Conservation (phyloP, 2,888 invertebrate species). For the Gandaritis pyraliata region DNA sequence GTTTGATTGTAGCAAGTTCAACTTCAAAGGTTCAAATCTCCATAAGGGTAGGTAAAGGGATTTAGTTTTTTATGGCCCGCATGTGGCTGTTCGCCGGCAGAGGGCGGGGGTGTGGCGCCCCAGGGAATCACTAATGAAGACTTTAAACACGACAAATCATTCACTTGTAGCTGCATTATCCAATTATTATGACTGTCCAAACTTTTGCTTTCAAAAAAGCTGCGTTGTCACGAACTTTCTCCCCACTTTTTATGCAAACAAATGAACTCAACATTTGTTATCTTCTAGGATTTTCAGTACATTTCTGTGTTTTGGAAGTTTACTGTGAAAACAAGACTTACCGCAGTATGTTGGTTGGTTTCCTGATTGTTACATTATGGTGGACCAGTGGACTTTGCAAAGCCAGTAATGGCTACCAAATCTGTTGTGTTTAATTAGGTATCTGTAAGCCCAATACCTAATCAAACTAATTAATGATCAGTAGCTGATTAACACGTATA, state of each 20-base stretch:
- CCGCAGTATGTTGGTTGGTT: neutral
- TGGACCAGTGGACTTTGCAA: neutral
- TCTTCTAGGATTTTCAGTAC: too few relatives aligned
- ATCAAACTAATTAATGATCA: too few relatives aligned
- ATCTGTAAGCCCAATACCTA: too few relatives aligned
- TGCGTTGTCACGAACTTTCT: too few relatives aligned
- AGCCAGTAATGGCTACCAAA: neutral
- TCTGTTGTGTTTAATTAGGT: neutral
- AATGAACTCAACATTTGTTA: too few relatives aligned
- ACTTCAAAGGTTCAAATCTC: constrained; percentile 45
- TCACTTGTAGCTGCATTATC: constrained; percentile 13
- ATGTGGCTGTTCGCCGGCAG: constrained; percentile 61
- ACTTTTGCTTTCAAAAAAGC: neutral
- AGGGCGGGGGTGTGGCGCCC: constrained; percentile 28
- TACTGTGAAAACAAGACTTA: neutral
- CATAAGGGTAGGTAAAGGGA: constrained; percentile 45
- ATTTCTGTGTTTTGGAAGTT: too few relatives aligned
- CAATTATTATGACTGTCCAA: constrained; percentile 12
- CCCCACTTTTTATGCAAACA: too few relatives aligned
- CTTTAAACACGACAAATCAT: constrained; percentile 38
- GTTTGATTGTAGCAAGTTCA: constrained; percentile 25
- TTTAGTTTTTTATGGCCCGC: constrained; percentile 64
- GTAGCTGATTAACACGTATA: too few relatives aligned
- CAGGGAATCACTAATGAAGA: constrained; percentile 45
- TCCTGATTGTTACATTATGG: neutral